Evolutionary conservation across 2,113 vertebrate genomes (phyloP).

Genomic region (Pachyramphus minor): DNA sequence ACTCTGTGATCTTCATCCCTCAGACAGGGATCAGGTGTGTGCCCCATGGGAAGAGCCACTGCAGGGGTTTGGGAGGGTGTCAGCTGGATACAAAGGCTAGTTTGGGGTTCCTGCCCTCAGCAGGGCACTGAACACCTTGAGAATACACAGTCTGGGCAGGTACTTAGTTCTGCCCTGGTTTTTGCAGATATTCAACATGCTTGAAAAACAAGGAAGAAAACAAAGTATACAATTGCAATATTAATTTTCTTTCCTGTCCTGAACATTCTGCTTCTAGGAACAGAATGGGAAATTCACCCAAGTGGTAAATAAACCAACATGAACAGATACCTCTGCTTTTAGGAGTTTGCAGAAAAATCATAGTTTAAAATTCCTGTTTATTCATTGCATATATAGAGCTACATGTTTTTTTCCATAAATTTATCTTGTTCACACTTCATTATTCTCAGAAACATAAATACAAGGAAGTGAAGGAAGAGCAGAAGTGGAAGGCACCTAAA

Average conservation of each 20-base stretch:
- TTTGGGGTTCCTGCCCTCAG: neutral
- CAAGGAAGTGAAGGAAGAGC: neutral
- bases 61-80: rapidly evolving
- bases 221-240: neutral
- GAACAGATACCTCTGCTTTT: neutral
- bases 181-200: rapidly evolving
- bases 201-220: neutral
- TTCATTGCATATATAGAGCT: neutral
- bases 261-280: neutral
- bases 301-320: neutral
- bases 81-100: rapidly evolving
- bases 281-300: neutral
- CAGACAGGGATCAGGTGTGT: rapidly evolving
- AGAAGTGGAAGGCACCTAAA: neutral
- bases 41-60: neutral
- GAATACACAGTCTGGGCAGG: neutral
- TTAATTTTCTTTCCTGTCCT: neutral
- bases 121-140: rapidly evolving
- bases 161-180: rapidly evolving
- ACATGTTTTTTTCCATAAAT: neutral
- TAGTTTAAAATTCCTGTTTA: neutral
- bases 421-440: neutral
- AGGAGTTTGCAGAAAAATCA: neutral
- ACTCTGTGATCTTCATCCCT: rapidly evolving
- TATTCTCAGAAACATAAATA: neutral